Percentiles rank a stretch among this genome's conserved stretches.
These are phyloP conservation scores for Acanthaster planci DNA, from an alignment of 35 echinoderm and acorn worm genomes.

Conservation along the genomic window DNA sequence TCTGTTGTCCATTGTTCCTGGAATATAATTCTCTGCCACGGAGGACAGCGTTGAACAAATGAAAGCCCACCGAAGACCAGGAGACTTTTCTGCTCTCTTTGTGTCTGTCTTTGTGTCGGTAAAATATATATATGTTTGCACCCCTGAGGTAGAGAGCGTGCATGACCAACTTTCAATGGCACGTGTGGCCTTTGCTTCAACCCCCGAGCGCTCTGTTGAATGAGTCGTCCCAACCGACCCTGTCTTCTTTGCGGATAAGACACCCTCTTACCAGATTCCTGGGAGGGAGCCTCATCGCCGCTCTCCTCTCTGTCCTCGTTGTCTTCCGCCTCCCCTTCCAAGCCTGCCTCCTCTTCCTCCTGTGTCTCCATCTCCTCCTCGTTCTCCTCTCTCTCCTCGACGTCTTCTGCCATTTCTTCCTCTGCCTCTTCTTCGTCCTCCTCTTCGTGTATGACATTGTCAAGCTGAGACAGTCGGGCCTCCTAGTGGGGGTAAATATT, in stretches of 20 bases:
- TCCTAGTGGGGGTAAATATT: conserved; percentile 42
- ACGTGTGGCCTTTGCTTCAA: too few species aligned
- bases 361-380: conserved; percentile 42
- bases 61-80: too few species aligned
- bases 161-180: too few species aligned
- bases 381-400: conserved; percentile 38
- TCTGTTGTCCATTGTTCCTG: too few species aligned
- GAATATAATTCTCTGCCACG: too few species aligned
- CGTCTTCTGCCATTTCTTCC: conserved; percentile 32
- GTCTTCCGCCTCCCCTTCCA: conserved; percentile 38
- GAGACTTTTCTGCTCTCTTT: too few species aligned
- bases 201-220: too few species aligned
- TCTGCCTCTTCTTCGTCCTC: conserved; percentile 82
- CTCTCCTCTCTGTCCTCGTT: conserved; percentile 17
- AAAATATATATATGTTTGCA: too few species aligned
- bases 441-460: conserved; percentile 81
- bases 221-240: too few species aligned
- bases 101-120: too few species aligned
- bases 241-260: neutral
- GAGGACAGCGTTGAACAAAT: too few species aligned
- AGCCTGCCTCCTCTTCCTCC: conserved; percentile 45
- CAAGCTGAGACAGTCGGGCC: conserved; percentile 82
- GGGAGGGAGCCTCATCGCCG: conserved; percentile 20
- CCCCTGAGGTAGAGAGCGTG: too few species aligned
- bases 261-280: conserved; percentile 43